Evolutionary conservation across 2,888 invertebrate species (phyloP).

Genomic region (Thalpophila matura): DNA sequence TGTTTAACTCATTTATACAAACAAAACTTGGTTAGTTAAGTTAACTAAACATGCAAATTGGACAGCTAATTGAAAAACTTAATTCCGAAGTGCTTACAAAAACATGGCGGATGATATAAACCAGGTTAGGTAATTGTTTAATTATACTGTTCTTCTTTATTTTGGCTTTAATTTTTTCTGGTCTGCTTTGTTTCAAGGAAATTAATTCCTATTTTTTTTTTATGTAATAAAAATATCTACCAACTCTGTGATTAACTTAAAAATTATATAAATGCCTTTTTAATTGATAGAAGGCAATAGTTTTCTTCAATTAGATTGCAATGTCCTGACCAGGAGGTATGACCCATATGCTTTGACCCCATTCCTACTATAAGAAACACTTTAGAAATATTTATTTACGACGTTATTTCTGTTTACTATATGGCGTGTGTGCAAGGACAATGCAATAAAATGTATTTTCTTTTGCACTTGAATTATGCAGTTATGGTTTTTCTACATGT

Average conservation of each 20-base stretch:
- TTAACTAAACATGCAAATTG: slow-evolving; percentile 59
- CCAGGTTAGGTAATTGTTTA: slow-evolving; percentile 21
- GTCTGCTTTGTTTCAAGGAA: slow-evolving; percentile 30
- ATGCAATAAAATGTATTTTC: slow-evolving; percentile 34
- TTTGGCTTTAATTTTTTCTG: background rate
- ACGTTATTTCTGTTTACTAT: background rate
- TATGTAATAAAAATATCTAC: too few species aligned
- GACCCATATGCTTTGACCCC: too few species aligned
- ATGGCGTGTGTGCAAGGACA: slow-evolving; percentile 35
- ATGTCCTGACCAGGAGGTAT: background rate
- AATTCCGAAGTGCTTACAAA: slow-evolving; percentile 37
- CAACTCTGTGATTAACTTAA: too few species aligned
- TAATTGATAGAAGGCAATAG: background rate
- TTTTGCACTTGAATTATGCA: slow-evolving; percentile 27
- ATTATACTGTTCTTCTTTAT: slow-evolving; percentile 1
- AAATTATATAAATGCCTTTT: too few species aligned
- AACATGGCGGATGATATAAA: slow-evolving; percentile 29
- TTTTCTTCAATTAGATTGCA: background rate
- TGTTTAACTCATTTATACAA: slow-evolving; percentile 38
- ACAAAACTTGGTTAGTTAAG: slow-evolving; percentile 43
- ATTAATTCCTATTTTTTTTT: too few species aligned
- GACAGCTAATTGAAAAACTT: slow-evolving; percentile 49
- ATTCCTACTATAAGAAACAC: background rate
- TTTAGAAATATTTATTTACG: background rate
- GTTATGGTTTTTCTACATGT: slow-evolving; percentile 23